Conservation (phyloP, 1,140 invertebrate species). For the Rhopalosiphum maidis region DNA sequence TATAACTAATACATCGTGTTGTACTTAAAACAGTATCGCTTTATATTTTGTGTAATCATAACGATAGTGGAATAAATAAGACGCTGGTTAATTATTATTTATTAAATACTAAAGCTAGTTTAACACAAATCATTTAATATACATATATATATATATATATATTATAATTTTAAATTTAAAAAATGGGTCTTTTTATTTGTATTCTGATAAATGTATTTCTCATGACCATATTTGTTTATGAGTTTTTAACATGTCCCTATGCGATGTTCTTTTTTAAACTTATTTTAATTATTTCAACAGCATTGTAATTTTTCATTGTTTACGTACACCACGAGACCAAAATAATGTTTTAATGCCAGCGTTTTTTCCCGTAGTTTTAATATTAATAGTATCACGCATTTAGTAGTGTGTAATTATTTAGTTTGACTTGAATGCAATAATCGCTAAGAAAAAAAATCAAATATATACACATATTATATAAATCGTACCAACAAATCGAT, state of each 20-base stretch:
- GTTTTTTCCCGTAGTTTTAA: background rate
- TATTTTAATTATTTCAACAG: background rate
- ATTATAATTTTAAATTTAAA: no score
- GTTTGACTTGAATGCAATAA: background rate
- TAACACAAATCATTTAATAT: background rate
- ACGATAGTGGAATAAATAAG: background rate
- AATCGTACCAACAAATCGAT: background rate
- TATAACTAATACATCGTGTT: no score
- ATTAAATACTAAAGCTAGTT: background rate
- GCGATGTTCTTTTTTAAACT: background rate
- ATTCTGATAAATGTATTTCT: background rate
- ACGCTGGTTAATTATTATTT: background rate
- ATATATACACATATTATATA: background rate
- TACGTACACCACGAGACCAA: background rate
- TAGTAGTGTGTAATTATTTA: background rate
- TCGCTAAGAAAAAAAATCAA: background rate
- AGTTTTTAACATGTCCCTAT: background rate
- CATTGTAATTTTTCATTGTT: background rate
- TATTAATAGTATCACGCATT: background rate
- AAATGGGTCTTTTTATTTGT: background rate
- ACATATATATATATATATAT: no score
- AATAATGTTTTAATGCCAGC: background rate
- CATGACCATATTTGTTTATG: background rate
- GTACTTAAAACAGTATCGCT: no score
- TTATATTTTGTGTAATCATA: background rate